Base-by-base conservation (phyloP, 2,888 invertebrate genomes). In the Phymatocera aterrima region DNA sequence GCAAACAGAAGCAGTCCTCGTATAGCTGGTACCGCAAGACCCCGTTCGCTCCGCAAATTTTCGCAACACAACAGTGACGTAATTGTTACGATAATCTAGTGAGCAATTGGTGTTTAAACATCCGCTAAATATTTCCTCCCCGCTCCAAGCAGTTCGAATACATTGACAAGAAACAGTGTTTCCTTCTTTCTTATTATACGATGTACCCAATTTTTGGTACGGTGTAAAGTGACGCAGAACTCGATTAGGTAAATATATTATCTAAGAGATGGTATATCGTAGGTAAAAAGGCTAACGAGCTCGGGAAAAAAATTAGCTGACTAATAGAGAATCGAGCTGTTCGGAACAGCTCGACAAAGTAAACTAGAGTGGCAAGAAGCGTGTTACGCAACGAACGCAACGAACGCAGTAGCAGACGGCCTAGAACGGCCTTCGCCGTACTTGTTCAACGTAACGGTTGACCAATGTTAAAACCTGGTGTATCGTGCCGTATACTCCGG, bases 341-440 rank as follows among this genome's bases (percentile, higher is more conserved):
- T 80, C 80, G 81, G 80, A n/a, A 81, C 81, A 80, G 77, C 57
- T 79, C 83, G 83, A 81, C 83, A 81, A 81, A 83, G 83, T 82
- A 80, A 81, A 82, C 43, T 61, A 65, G 78, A 79, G 79, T 81
- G 78, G 68, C 68, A 54, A 80, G 46, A 65, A 37, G 79, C 81
- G 79, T n/a, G 75, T 75, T 75, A 43, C 75, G 75, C 57, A 75
- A 75, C 57, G 40, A 28, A 57, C 57, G 57, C 57, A n/a, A n/a
- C n/a, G n/a, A 40, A 18, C 80, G 80, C 80, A 78, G n/a, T n/a
- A n/a, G n/a, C n/a, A 57, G 80, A 82, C 85, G 86, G 84, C 86
- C 87, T 87, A 87, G 86, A 87, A 87, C 86, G 86, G 84, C 86
- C 86, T 87, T 87, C 86, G 82, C 54, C 81, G 60, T 78, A 57